Evolutionary conservation across 2,113 vertebrate genomes (phyloP), one percentile per base, ranked within the genome.

Genomic region (Meriones unguiculatus): DNA sequence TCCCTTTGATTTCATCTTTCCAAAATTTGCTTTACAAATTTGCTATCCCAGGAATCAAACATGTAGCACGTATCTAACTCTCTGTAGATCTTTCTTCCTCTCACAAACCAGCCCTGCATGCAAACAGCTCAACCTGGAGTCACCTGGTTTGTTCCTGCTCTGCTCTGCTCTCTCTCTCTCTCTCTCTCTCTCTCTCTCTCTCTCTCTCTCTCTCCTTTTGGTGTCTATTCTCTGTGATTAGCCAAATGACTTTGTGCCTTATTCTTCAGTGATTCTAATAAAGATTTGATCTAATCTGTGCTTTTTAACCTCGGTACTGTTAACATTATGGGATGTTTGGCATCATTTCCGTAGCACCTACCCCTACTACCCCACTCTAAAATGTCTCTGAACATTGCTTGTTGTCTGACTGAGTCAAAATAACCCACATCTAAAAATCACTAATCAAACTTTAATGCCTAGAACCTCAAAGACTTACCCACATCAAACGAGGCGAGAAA

Each of bases 1-100:
- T 81, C 46, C 35, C 12, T 24, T 64, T 93, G 24, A 73, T 92
- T 92, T 70, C 17, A 38, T 77, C 46, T 54, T 80, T 32, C 18
- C 10, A 87, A 18, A 38, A 67, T 91, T 90, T 76, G 69, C 38
- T 87, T 95, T 89, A 91, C 7, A 95, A 86, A 81, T 75, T 41
- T 78, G 46, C 50, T 89, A 52, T 62, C 28, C 54, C 22, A 75
- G 64, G 46, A 94, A 91, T 76, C 18, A 95, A 78, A 75, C 86
- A 87, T 54, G 9, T 65, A 46, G 4, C 70, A 30, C 15, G 46
- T 95, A n/a, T 88, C 65, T 24, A 62, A 75, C 70, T 82, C 32
- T n/a, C 28, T 15, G 1, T 12, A 20, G 6, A 87, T 52, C 22
- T 20, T 88, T 7, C 30, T n/a, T 30, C 35, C 17, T 87, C 6